A percentile compares a stretch with the other conserved stretches of the same genome.
phyloP scores from a whole-genome alignment of 2,113 vertebrate genomes.

The Pycnonotus jocosus region DNA sequence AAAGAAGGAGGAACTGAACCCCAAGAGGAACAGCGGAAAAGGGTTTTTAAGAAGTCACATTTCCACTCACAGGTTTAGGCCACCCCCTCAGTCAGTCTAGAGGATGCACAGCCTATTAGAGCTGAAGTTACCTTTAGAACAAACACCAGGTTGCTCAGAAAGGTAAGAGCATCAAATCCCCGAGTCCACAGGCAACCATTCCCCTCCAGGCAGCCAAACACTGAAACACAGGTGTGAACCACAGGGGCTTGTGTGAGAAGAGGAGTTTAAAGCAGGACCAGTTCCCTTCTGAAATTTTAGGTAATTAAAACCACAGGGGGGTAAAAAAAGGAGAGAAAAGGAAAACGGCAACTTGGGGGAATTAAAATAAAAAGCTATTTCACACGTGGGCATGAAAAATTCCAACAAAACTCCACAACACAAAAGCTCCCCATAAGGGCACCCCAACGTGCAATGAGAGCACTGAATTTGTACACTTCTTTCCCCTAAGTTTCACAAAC shows the following conservation, averaged over 20 bases:
- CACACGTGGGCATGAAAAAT: accelerated
- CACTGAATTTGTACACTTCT: background rate
- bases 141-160: background rate
- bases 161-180: background rate
- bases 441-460: background rate
- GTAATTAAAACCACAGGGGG: background rate
- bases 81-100: background rate
- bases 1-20: background rate
- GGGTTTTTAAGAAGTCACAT: background rate
- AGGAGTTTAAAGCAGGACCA: background rate
- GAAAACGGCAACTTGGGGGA: background rate
- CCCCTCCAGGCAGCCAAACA: accelerated
- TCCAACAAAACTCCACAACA: background rate
- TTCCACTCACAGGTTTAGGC: background rate
- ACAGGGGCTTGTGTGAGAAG: background rate
- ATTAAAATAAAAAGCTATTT: background rate
- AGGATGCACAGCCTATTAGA: background rate
- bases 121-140: background rate
- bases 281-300: background rate
- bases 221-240: background rate
- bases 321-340: background rate
- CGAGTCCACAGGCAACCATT: background rate
- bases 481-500: background rate
- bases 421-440: background rate
- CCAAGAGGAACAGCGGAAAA: background rate